A percentile compares a stretch with the other conserved stretches of the same genome.
phyloP scores from a whole-genome alignment of 92 coral and sea anemone species.

The Epizoanthus illoricatus region DNA sequence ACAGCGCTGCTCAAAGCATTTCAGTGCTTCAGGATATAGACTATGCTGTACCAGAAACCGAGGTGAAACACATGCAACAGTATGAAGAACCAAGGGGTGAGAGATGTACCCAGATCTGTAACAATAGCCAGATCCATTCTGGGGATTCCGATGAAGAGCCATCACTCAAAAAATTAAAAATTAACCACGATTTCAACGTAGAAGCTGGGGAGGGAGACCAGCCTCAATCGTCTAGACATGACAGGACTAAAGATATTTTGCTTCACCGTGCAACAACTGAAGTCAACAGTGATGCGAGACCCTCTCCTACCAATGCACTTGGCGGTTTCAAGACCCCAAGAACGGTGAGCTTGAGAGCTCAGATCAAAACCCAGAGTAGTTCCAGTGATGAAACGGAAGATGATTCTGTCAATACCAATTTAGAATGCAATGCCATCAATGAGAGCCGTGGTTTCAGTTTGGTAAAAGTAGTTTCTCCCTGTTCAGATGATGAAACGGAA shows the following conservation, averaged over 20 bases:
- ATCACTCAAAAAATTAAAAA: conserved; percentile 18
- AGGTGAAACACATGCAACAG: not conserved
- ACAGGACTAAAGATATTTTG: not conserved
- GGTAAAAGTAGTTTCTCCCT: not conserved
- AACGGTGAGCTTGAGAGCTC: not conserved
- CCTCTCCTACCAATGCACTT: not conserved
- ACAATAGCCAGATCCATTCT: not conserved
- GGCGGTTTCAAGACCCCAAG: not conserved
- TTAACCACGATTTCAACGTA: not conserved
- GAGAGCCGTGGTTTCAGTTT: not conserved
- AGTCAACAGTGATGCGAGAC: not conserved
- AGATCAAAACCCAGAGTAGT: not conserved
- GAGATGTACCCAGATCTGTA: not conserved
- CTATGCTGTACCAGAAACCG: not conserved
- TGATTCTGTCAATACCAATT: not conserved
- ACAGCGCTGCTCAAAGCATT: conserved; percentile 50
- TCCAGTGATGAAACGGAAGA: conserved; percentile 30
- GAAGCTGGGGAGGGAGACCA: not conserved
- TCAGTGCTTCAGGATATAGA: conserved; percentile 54
- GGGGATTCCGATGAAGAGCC: conserved; percentile 20
- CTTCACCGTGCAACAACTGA: not conserved
- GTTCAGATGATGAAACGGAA: not conserved
- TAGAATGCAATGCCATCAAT: not conserved
- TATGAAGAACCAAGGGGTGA: not conserved
- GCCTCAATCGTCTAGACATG: not conserved